Conservation (phyloP, 2,888 invertebrate species). For the Phengaris arion region DNA sequence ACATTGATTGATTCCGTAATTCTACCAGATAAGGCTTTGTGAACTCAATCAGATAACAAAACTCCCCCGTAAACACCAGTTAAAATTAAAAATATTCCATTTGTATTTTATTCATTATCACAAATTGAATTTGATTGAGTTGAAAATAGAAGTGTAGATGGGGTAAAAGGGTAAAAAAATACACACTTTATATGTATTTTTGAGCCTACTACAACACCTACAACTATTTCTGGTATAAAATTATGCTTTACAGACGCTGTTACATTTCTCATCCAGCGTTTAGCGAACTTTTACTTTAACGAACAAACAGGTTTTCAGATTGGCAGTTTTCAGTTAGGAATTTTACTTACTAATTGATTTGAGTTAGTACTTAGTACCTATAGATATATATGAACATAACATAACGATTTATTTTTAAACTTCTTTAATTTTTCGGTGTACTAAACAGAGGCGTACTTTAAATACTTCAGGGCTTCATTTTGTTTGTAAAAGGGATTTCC, state of each 20-base stretch:
- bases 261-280: too few species aligned
- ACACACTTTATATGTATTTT: background rate
- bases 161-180: too few species aligned
- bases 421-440: background rate
- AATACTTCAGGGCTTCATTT: background rate
- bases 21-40: constrained; percentile 26
- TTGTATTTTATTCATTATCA: background rate
- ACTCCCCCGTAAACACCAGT: background rate
- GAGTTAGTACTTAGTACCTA: too few species aligned
- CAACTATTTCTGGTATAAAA: too few species aligned
- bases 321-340: too few species aligned
- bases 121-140: background rate
- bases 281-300: too few species aligned
- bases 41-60: constrained; percentile 27
- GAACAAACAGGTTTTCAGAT: too few species aligned
- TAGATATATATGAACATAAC: too few species aligned
- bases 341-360: too few species aligned
- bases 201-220: too few species aligned
- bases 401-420: too few species aligned
- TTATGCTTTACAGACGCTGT: too few species aligned
- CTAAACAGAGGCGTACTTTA: background rate
- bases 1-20: constrained; percentile 39
- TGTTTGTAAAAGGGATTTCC: background rate
- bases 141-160: background rate
- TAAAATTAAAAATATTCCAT: background rate